Evolutionary conservation across 2,888 invertebrate species (phyloP).

Genomic region (Macrophya annulata): DNA sequence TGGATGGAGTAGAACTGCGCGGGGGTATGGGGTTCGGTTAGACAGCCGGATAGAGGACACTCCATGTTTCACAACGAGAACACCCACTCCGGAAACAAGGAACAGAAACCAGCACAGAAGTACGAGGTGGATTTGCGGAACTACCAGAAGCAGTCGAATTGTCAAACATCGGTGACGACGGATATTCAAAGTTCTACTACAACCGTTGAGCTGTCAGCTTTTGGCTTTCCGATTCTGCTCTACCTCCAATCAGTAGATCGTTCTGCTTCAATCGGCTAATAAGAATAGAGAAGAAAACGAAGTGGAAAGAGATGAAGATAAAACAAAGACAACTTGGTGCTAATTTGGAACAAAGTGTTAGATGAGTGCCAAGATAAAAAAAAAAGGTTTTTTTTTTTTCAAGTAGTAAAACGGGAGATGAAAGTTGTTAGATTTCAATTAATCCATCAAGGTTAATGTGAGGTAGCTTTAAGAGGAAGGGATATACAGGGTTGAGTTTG

Average conservation of each 20-base stretch:
- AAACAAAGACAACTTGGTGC: background rate
- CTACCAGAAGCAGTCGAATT: constrained; percentile 30
- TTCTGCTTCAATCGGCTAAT: background rate
- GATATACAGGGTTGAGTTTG: background rate
- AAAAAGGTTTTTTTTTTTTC: background rate
- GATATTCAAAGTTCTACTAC: constrained; percentile 36
- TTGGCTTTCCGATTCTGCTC: background rate
- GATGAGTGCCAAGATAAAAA: background rate
- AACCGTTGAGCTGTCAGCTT: background rate
- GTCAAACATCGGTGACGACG: constrained; percentile 36
- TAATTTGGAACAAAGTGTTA: background rate
- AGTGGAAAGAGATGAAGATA: background rate
- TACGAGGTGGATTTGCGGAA: background rate
- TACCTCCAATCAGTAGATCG: constrained; percentile 2
- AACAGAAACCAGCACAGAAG: constrained; percentile 5
- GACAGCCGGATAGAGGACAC: constrained; percentile 54
- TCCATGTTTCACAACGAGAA: constrained; percentile 61
- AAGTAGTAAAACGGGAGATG: background rate
- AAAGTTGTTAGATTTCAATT: constrained; percentile 24
- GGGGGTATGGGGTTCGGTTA: constrained; percentile 26
- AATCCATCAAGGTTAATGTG: constrained; percentile 5
- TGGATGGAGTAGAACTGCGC: constrained; percentile 50
- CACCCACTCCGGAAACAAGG: constrained; percentile 48
- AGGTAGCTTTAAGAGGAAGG: background rate
- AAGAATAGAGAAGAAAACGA: background rate